phyloP scores from a whole-genome alignment of 2,888 invertebrate species.

The Xanthorhoe spadicearia region DNA sequence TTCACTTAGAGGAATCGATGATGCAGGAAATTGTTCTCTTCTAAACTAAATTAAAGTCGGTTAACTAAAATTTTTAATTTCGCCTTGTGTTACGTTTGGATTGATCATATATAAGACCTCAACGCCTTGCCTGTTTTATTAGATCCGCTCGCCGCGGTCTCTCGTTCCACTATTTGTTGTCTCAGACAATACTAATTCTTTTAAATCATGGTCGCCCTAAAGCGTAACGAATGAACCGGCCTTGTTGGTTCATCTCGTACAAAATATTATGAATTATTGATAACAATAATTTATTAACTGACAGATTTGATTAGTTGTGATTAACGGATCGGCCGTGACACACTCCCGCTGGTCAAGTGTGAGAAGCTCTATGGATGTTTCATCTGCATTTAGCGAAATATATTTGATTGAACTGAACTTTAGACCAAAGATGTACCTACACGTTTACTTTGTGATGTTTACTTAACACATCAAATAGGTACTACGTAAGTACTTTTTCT shows the following conservation, averaged over 20 bases:
- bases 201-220: constrained; percentile 20
- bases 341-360: constrained; percentile 36
- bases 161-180: not conserved
- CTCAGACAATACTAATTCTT: not conserved
- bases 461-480: too few relatives aligned
- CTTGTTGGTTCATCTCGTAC: constrained; percentile 53
- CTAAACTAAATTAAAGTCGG: too few relatives aligned
- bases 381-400: constrained; percentile 6
- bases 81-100: too few relatives aligned
- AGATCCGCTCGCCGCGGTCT: not conserved
- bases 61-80: too few relatives aligned
- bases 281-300: constrained; percentile 40
- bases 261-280: constrained; percentile 50
- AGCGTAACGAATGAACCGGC: constrained; percentile 35
- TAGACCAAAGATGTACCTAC: too few relatives aligned
- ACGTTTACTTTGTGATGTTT: too few relatives aligned
- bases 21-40: too few relatives aligned
- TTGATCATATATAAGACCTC: too few relatives aligned
- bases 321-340: constrained; percentile 41
- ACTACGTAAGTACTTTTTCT: too few relatives aligned
- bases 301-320: constrained; percentile 37
- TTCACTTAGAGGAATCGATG: too few relatives aligned
- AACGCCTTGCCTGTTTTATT: too few relatives aligned
- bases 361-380: constrained; percentile 17
- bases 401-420: not conserved